phyloP scores from a whole-genome alignment of 2,888 invertebrate genomes.

The Siphonodentalium dalli region DNA sequence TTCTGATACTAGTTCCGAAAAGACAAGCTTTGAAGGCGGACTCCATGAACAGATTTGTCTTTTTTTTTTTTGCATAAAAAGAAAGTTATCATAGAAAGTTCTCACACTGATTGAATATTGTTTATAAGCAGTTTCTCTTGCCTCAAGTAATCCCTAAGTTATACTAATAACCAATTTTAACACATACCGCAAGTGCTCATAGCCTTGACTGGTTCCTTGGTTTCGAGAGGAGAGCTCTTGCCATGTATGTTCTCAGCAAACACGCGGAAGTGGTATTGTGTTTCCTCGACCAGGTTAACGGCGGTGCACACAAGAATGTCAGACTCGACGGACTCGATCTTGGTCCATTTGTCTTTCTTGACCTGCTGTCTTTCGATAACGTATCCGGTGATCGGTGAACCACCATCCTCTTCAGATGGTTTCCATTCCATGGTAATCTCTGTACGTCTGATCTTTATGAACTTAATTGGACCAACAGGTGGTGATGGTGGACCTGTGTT shows the following conservation, averaged over 20 bases:
- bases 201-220: constrained; percentile 42
- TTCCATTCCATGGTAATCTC: constrained; percentile 54
- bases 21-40: no score
- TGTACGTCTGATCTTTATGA: constrained; percentile 39
- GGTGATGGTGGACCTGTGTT: constrained; percentile 51
- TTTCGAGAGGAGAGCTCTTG: constrained; percentile 47
- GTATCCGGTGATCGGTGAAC: constrained; percentile 42
- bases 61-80: no score
- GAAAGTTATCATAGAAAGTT: background rate
- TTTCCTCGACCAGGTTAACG: constrained; percentile 52
- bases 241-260: constrained; percentile 69
- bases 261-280: constrained; percentile 58
- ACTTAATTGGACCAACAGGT: constrained; percentile 45
- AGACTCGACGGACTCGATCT: constrained; percentile 41
- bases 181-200: constrained; percentile 53
- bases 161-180: background rate
- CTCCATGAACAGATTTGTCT: no score
- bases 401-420: constrained; percentile 56
- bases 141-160: background rate
- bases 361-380: no score
- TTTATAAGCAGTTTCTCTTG: background rate
- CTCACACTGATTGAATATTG: background rate
- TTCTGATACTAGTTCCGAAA: no score
- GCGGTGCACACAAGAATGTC: constrained; percentile 41
- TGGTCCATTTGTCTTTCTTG: no score